Conservation (phyloP, 2,888 invertebrate species). For the Acrocera orbiculus region DNA sequence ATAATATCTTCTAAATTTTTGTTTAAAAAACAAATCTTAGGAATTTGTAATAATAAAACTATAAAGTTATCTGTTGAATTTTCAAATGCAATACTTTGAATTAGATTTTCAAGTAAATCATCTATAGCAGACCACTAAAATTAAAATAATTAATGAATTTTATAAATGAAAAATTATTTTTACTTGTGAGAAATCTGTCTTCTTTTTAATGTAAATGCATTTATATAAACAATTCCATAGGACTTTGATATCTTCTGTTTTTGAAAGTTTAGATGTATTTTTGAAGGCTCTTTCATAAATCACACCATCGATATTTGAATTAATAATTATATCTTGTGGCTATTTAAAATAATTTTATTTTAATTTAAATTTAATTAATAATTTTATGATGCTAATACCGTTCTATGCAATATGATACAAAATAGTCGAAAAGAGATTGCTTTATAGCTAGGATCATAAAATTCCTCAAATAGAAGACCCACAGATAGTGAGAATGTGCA, state of each 20-base stretch:
- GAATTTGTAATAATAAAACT: background rate
- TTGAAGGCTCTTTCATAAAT: constrained; percentile 22
- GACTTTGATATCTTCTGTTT: constrained; percentile 14
- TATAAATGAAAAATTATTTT: background rate
- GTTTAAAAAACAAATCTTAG: background rate
- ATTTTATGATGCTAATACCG: constrained; percentile 15
- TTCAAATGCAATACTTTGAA: background rate
- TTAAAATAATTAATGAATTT: background rate
- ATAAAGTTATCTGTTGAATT: background rate
- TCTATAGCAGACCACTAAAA: too few relatives aligned
- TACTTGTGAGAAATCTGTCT: constrained; percentile 5
- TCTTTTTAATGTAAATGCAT: constrained; percentile 17
- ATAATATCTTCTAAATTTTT: too few relatives aligned
- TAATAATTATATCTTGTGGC: constrained; percentile 1
- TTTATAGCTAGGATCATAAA: constrained; percentile 20
- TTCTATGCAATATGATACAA: constrained; percentile 16
- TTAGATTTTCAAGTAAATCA: too few relatives aligned
- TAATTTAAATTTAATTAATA: background rate
- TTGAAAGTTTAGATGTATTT: constrained; percentile 18
- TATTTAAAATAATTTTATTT: background rate
- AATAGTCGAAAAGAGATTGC: constrained; percentile 21
- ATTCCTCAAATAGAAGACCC: constrained; percentile 21
- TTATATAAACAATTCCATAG: constrained; percentile 23
- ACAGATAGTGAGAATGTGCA: constrained; percentile 23
- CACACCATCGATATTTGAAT: constrained; percentile 23